Base-by-base conservation (phyloP, 1,140 invertebrate species). In the Musca vetustissima region DNA sequence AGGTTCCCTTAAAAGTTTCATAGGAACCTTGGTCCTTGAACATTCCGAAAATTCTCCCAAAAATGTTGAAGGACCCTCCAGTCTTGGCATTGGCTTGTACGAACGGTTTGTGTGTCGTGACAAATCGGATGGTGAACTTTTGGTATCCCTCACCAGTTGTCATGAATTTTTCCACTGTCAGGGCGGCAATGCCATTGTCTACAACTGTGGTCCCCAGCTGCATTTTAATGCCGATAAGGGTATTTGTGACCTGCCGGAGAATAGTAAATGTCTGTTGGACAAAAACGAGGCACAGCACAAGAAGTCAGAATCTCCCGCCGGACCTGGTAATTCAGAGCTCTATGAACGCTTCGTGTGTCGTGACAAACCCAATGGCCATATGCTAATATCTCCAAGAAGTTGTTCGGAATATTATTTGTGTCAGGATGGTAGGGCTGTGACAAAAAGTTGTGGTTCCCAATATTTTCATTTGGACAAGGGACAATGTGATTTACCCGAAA, bases 331-430 rank as follows among this genome's bases (percentile, higher is more conserved):
- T 8, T 4, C 28, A 28, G 8, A 28, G 28, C 28, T 28, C 8
- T 70, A 67, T 22, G 48, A 48, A 9, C 14, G 19, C 9, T 65
- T 25, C n/a, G 78, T 74, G 36, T 80, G 78, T 71, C 70, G 66
- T 4, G 73, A 67, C n/a, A 80, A 80, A 69, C 72, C 75, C 50
- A 74, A 78, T 52, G 78, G 78, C 15, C 78, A 78, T 64, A 72
- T 78, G 74, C 21, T 80, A 52, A 73, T 78, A 8, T 80, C 78
- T 7, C 57, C 75, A 55, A 77, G 69, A 49, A 79, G 74, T 66
- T 80, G 78, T 69, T 75, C 72, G 65, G 72, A 80, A 59, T 80
- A 80, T 55, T 80, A 77, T 52, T 75, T 80, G 67, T 80, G 78
- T 52, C 78, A 75, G 25, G 76, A 75, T 25, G 75, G 73, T 28